Base-by-base conservation (phyloP, 2,888 invertebrate genomes). In the Noctua janthe region DNA sequence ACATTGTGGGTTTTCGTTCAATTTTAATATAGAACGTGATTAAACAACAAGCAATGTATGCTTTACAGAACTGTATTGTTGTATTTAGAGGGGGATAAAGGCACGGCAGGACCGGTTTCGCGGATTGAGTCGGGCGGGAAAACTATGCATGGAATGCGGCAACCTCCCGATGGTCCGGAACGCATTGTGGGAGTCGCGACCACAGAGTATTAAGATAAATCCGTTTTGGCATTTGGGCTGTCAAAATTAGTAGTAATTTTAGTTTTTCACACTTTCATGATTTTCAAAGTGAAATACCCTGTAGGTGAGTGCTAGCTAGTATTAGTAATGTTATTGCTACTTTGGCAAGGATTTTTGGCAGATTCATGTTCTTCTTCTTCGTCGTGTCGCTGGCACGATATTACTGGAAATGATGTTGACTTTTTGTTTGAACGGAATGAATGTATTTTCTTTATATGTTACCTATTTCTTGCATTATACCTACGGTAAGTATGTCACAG, bases 141-240 rank as follows among this genome's bases (percentile, higher is more conserved):
- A 91, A 91, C 71, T 90, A 92, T 92, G 88, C 83, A 76, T 89
- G 92, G 92, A 93, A 93, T 93, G 92, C 88, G 84, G 86, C 86
- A 89, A 87, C 81, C 86, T 88, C 82, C 75, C 64, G 75, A 59
- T 79, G 78, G 88, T 92, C 92, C 89, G 89, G 81, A 84, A 51
- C 78, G 66, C 43, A 73, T 1, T 77, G 15, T 73, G 23, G 29
- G 62, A 69, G 64, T 39, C 0, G 0, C 1, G 7, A 47, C 49
- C 69, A 85, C 75, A 81, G 84, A 70, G 74, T 59, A 77, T 29
- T 15, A 69, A 56, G 20, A 49, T 29, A 66, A 51, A 11, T 43
- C 39, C 2, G 0, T 62, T 74, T 69, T 59, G 17, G 64, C n/a
- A n/a, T 51, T 54, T 39, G 47, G 23, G 0, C 62, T 75, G 77